These are phyloP conservation scores for Champsocephalus esox DNA, from an alignment of 2,797 vertebrate species.

Conservation along the genomic window DNA sequence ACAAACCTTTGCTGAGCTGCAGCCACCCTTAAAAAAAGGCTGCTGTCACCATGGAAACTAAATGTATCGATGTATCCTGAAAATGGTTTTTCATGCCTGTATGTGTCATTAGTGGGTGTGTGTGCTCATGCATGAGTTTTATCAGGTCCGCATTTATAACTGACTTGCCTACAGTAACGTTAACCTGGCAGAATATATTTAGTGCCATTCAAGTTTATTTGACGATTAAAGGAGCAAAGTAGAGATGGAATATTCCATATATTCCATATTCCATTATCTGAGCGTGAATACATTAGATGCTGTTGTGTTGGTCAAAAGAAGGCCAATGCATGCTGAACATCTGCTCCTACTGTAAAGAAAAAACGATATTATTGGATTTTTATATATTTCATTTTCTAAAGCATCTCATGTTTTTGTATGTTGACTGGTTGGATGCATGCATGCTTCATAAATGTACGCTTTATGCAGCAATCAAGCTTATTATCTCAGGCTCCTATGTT, in stretches of 20 bases:
- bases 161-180: slow-evolving; percentile 7
- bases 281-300: slow-evolving; percentile 53
- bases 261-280: slow-evolving; percentile 25
- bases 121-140: slow-evolving; percentile 47
- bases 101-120: slow-evolving; percentile 39
- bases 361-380: slow-evolving; percentile 16
- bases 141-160: slow-evolving; percentile 36
- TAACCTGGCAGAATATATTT: slow-evolving; percentile 23
- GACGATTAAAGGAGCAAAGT: slow-evolving; percentile 17
- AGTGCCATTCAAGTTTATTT: slow-evolving; percentile 32
- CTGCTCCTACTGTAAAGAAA: slow-evolving; percentile 26
- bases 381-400: slow-evolving; percentile 17
- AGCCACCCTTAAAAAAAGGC: slow-evolving; percentile 58
- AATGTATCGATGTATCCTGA: slow-evolving; percentile 61
- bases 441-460: slow-evolving; percentile 55
- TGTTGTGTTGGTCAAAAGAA: slow-evolving; percentile 48
- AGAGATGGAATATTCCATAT: slow-evolving; percentile 8
- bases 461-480: slow-evolving; percentile 48
- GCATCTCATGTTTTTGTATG: slow-evolving; percentile 31
- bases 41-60: slow-evolving; percentile 82
- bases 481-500: slow-evolving; percentile 38
- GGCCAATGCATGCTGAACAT: slow-evolving; percentile 60
- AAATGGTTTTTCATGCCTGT: slow-evolving; percentile 65
- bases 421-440: slow-evolving; percentile 48
- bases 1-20: slow-evolving; percentile 57